Evolutionary conservation across 2,888 invertebrate genomes (phyloP).

Genomic region (Pantelozetes paolii): DNA sequence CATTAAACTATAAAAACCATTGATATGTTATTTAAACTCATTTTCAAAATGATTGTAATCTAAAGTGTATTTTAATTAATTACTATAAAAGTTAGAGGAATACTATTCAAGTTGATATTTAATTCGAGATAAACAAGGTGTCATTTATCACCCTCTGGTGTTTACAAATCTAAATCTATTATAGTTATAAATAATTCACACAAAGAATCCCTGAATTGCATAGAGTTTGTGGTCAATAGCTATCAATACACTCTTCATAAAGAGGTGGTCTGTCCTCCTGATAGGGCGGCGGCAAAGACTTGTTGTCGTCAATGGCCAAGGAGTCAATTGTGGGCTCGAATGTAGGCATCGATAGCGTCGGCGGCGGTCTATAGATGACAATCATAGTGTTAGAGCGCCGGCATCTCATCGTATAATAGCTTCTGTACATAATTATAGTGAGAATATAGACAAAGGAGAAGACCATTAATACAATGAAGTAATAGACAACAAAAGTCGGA

Average conservation of each 20-base stretch:
- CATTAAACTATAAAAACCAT: no score
- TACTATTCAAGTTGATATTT: no score
- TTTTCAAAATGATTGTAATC: no score
- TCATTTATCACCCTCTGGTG: no score
- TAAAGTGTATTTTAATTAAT: no score
- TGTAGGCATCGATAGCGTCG: not conserved
- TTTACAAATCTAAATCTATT: no score
- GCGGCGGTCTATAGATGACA: constrained; percentile 38
- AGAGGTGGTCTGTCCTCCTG: constrained; percentile 31
- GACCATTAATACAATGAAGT: constrained; percentile 3
- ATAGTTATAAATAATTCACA: no score
- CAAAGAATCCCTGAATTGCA: no score
- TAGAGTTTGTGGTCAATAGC: not conserved
- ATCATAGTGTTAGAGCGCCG: constrained; percentile 17
- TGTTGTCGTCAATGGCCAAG: constrained; percentile 28
- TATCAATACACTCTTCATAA: constrained; percentile 34
- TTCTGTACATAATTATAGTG: not conserved
- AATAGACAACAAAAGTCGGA: constrained; percentile 28
- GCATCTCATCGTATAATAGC: not conserved
- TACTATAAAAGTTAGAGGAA: no score
- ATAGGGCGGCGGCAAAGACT: constrained; percentile 37
- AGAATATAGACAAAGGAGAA: not conserved
- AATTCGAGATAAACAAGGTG: no score
- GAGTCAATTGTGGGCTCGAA: constrained; percentile 34
- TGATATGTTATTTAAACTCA: no score